phyloP scores from a whole-genome alignment of 2,113 vertebrate genomes.

The Labrus mixtus region DNA sequence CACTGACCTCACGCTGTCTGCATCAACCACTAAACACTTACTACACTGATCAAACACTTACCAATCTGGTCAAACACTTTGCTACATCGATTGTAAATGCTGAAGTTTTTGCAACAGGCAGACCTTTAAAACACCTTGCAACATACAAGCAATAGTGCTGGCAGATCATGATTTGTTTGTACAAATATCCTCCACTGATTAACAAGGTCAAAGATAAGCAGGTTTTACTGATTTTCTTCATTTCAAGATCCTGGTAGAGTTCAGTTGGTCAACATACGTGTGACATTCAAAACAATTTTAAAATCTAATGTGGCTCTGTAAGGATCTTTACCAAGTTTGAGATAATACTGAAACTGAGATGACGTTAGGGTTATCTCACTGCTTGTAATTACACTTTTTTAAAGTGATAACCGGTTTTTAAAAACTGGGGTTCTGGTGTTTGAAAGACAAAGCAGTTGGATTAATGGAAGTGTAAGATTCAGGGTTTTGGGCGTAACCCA shows the following conservation, averaged over 20 bases:
- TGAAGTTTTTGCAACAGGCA: neutral
- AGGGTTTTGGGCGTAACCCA: neutral
- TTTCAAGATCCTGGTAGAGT: neutral
- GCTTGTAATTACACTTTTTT: too few species aligned
- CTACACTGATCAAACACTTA: constrained; percentile 4
- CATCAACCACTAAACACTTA: neutral
- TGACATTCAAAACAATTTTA: too few species aligned
- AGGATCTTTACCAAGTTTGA: neutral
- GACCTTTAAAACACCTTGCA: neutral
- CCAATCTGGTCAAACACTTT: too few species aligned
- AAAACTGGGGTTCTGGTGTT: neutral
- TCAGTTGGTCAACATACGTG: too few species aligned
- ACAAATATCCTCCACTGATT: too few species aligned
- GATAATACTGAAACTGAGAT: too few species aligned
- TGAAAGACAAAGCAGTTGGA: neutral
- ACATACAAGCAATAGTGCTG: neutral
- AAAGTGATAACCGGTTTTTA: neutral
- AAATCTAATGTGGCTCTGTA: too few species aligned
- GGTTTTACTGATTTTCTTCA: neutral
- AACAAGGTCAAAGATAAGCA: neutral
- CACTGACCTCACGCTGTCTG: constrained; percentile 16
- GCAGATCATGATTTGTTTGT: neutral
- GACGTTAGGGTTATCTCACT: too few species aligned
- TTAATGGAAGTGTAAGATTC: neutral
- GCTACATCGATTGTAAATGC: neutral